These are phyloP conservation scores for Zosterops japonicus DNA, from an alignment of 2,113 vertebrate genomes.

Conservation along the genomic window DNA sequence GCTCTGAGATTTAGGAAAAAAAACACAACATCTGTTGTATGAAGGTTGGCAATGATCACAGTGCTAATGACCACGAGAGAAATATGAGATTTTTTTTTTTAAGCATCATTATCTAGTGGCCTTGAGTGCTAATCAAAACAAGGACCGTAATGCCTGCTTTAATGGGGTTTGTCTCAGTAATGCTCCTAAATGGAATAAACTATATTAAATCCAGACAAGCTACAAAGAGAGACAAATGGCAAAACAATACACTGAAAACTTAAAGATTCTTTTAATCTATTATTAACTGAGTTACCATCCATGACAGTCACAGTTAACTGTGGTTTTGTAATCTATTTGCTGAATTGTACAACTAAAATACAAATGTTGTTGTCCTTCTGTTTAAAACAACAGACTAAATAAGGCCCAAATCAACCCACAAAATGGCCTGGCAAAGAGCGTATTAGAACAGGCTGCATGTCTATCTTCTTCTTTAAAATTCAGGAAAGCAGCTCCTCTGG, in stretches of 20 bases:
- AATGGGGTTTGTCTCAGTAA: slow-evolving; percentile 53
- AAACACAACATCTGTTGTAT: not conserved
- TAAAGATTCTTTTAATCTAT: slow-evolving; percentile 39
- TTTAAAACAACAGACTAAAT: slow-evolving; percentile 8
- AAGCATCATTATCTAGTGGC: slow-evolving; percentile 26
- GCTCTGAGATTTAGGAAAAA: not conserved
- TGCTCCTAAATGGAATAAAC: slow-evolving; percentile 40
- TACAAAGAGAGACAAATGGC: slow-evolving; percentile 31
- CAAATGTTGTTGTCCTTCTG: not conserved
- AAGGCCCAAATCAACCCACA: not conserved
- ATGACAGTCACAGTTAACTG: not conserved
- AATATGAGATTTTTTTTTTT: not conserved
- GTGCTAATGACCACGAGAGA: slow-evolving; percentile 17
- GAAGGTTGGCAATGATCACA: not conserved
- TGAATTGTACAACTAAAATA: not conserved
- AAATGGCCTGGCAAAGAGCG: not conserved
- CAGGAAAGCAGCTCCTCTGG: not conserved
- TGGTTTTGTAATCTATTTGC: slow-evolving; percentile 1
- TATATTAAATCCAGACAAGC: slow-evolving; percentile 35
- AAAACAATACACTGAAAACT: slow-evolving; percentile 25
- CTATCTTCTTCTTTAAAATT: not conserved
- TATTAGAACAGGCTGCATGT: not conserved
- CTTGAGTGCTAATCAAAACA: slow-evolving; percentile 55
- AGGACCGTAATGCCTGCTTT: slow-evolving; percentile 25
- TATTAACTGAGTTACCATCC: slow-evolving; percentile 29